Evolutionary conservation across 2,888 invertebrate genomes (phyloP).

Genomic region (Tachina lurida): DNA sequence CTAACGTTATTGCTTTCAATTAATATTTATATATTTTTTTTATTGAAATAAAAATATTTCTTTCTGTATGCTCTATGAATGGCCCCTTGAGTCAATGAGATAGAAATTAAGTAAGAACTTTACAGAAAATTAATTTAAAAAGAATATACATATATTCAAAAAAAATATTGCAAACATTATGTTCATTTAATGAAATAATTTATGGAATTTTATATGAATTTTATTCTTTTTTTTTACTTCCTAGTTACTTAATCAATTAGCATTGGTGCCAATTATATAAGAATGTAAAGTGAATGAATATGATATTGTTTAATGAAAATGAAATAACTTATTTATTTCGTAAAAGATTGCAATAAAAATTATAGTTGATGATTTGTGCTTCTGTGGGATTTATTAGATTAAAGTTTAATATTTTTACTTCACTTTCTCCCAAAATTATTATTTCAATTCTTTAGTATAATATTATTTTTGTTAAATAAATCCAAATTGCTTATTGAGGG

Average conservation of each 20-base stretch:
- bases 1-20: not conserved
- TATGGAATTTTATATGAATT: not conserved
- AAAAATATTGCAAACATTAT: not conserved
- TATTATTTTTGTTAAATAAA: no score
- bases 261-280: not conserved
- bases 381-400: no score
- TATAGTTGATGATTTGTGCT: no score
- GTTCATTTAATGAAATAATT: not conserved
- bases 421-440: no score
- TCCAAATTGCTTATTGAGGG: no score
- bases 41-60: slow-evolving; percentile 13
- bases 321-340: no score
- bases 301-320: no score
- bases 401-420: no score
- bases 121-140: slow-evolving; percentile 29
- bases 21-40: slow-evolving; percentile 9
- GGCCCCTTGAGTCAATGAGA: slow-evolving; percentile 62
- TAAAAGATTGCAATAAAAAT: no score
- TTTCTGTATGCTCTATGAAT: not conserved
- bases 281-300: no score
- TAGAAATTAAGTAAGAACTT: slow-evolving; percentile 53
- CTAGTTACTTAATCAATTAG: not conserved
- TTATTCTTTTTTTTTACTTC: not conserved
- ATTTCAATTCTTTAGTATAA: no score
- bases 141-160: not conserved